Conservation (phyloP, 1,140 invertebrate species). For the Zaprionus gabonicus region DNA sequence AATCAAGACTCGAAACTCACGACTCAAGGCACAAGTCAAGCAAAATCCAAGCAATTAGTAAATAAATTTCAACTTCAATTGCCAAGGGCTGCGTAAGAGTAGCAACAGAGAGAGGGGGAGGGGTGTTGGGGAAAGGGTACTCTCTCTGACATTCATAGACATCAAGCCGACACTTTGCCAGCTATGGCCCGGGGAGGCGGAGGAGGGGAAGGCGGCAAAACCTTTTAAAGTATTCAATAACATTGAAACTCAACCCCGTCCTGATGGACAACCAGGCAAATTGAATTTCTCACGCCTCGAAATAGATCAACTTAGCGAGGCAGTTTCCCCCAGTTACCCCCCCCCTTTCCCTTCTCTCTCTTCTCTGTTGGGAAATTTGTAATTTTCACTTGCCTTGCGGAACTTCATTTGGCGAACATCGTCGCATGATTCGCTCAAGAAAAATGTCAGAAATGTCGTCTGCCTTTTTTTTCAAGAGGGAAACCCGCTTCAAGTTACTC, state of each 20-base stretch:
- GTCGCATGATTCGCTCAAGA: not conserved
- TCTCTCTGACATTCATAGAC: conserved; percentile 46
- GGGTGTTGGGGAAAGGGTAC: not conserved
- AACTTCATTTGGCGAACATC: conserved; percentile 25
- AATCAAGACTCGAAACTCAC: not conserved
- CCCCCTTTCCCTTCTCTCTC: not conserved
- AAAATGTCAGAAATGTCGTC: conserved; percentile 1
- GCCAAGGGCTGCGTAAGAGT: conserved; percentile 8
- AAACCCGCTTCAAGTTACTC: conserved; percentile 41
- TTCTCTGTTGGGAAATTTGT: conserved; percentile 16
- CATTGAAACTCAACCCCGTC: conserved; percentile 69
- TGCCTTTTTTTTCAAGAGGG: not conserved
- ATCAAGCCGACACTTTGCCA: conserved; percentile 47
- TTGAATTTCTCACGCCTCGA: conserved; percentile 76
- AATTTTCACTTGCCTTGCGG: conserved; percentile 25
- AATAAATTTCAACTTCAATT: conserved; percentile 69
- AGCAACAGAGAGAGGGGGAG: conserved; percentile 12
- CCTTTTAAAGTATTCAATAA: conserved; percentile 82
- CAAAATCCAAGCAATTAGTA: conserved; percentile 66
- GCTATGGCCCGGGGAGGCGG: not conserved
- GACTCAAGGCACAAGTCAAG: conserved; percentile 38
- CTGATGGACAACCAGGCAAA: conserved; percentile 74
- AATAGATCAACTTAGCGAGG: conserved; percentile 8
- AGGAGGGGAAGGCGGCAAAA: conserved; percentile 39
- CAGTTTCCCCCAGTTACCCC: not conserved